phyloP scores from a whole-genome alignment of 2,888 invertebrate species.

The Kryphioiulus occultus region DNA sequence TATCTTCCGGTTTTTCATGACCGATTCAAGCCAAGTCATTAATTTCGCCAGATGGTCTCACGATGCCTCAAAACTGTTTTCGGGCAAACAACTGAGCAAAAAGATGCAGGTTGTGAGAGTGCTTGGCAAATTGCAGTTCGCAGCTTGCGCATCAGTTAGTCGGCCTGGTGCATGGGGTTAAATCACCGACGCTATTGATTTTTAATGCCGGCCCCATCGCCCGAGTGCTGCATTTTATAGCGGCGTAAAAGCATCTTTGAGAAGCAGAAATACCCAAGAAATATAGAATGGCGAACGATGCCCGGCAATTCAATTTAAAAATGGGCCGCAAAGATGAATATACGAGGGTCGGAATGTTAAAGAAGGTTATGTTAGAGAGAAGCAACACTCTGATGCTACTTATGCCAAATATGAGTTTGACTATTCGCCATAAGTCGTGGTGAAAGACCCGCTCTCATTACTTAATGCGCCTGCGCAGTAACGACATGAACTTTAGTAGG shows the following conservation, averaged over 20 bases:
- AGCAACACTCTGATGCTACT: no score
- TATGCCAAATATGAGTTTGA: no score
- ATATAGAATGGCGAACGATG: constrained; percentile 14
- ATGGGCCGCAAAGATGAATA: background rate
- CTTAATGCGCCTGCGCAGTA: no score
- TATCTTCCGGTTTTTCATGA: constrained; percentile 24
- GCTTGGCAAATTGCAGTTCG: background rate
- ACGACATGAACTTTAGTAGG: no score
- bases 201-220: constrained; percentile 27
- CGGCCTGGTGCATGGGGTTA: constrained; percentile 10
- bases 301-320: background rate
- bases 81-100: background rate
- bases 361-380: no score
- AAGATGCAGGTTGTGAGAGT: background rate
- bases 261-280: background rate
- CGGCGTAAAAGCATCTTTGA: constrained; percentile 39
- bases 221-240: constrained; percentile 13
- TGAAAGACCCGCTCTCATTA: no score
- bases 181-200: constrained; percentile 16
- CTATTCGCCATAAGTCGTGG: no score
- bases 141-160: constrained; percentile 9
- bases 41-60: constrained; percentile 32
- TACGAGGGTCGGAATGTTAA: background rate
- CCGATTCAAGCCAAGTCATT: constrained; percentile 30
- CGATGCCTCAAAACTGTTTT: background rate